These are phyloP conservation scores for Ondatra zibethicus DNA, from an alignment of 2,113 vertebrate species.

Conservation along the genomic window DNA sequence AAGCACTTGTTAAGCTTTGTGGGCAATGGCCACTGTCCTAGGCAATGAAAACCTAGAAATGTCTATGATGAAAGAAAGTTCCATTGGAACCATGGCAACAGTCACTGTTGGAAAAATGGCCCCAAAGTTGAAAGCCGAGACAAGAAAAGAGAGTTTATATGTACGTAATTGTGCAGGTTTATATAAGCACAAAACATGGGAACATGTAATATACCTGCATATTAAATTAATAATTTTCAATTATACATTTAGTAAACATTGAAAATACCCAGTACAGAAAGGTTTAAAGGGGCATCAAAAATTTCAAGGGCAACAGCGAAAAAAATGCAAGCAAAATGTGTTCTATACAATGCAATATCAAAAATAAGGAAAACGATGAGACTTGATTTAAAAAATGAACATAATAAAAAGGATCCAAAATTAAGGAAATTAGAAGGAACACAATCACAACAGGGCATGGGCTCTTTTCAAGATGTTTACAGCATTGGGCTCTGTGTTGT, in stretches of 20 bases:
- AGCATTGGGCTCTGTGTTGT: not conserved
- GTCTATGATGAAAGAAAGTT: not conserved
- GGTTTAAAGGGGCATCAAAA: not conserved
- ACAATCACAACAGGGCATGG: not conserved
- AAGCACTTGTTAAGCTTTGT: not conserved
- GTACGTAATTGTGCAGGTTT: not conserved
- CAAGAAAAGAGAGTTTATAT: not conserved
- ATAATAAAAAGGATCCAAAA: not conserved
- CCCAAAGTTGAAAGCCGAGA: not conserved
- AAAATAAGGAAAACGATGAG: constrained; percentile 27
- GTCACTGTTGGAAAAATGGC: not conserved
- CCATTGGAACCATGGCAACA: not conserved
- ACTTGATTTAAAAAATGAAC: not conserved
- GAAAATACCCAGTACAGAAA: not conserved
- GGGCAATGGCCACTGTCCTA: not conserved
- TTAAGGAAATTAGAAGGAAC: constrained; percentile 9
- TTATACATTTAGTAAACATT: not conserved
- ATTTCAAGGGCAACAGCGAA: not conserved
- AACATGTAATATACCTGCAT: not conserved
- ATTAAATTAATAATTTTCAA: not conserved
- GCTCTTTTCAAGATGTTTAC: not conserved
- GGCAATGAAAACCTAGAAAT: not conserved
- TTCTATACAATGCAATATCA: not conserved
- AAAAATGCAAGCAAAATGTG: constrained; percentile 8
- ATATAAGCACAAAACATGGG: not conserved